Evolutionary conservation across 2,113 vertebrate species (phyloP), one percentile per base, ranked within the genome.

Genomic region (Malurus alboscapulatus): DNA sequence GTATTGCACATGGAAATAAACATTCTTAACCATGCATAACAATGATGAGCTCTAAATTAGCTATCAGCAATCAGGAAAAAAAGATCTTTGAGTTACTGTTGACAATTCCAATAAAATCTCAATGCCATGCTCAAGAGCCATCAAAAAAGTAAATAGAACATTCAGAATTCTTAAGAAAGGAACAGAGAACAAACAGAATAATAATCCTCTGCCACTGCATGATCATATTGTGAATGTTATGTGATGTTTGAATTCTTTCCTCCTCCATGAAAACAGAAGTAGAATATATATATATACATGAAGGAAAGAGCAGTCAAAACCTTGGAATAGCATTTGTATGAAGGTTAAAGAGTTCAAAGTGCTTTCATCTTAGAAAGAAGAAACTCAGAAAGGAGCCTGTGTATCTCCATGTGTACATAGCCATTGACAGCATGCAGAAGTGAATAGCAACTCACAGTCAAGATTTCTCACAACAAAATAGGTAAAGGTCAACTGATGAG

Each of bases 11-110:
- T 36, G 48, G 34, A 83, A 89, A 65, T 87, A 91, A 89, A 94
- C 50, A 15, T 87, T 91, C 73, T 84, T 78, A 95, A 75, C 68
- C 69, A 68, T 63, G 65, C 40, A 26, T 51, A 87, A 74, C 81
- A 32, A 21, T 17, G 16, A 84, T 77, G 65, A 68, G 77, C 61
- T 94, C 69, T 87, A 92, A 95, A 95, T 87, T 84, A 75, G 48
- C 69, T 94, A 72, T 89, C 40, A 95, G 53, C 44, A 84, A 2
- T 1, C 25, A 74, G 51, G 27, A 66, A 84, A 84, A 65, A 69
- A 85, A 77, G 12, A 36, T 54, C 58, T 88, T 66, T 3, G 8
- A 71, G 32, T 74, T 90, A 40, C n/a, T 22, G 0, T 48, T 91
- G 57, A 78, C 66, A 87, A 51, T 78, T 84, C 36, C 36, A 81